Base-by-base conservation (phyloP, 2,797 vertebrate genomes). In the Melanogrammus aeglefinus region DNA sequence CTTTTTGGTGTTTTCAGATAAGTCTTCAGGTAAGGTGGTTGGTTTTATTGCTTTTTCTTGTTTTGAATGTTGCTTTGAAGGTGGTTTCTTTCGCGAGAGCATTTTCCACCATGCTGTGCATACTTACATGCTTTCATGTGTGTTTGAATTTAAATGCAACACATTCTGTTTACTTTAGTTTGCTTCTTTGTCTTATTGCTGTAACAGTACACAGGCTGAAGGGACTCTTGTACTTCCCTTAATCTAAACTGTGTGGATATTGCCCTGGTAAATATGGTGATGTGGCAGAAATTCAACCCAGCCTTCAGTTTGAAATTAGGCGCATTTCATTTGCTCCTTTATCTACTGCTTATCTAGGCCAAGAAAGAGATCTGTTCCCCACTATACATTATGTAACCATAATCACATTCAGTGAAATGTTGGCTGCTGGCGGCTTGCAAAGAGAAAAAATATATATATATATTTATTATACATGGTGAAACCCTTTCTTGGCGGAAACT, bases 401-500 rank as follows among this genome's bases (percentile, higher is more conserved):
- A 92, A 92, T 91, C 90, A 88, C 89, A 81, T 92, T 90, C 86
- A 86, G 81, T 78, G 78, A 78, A 82, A 86, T 84, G 88, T 90
- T 90, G 88, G 82, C 84, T 35, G 83, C 82, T 44, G 87, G 79
- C 86, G 87, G 47, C 47, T 21, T 21, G 47, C 47, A 51, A 21
- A 51, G 47, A 51, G 47, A 21, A 18, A 47, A 51, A 4, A 47
- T n/a, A 47, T 1, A 44, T 88, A 86, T 82, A 78, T 86, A 80
- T 85, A 80, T 88, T 90, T 89, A 80, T 89, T 87, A 84, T 79
- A 86, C 82, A 78, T 47, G 80, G 76, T 86, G 84, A 86, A 83
- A 81, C 70, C 71, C 79, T 87, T 88, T 90, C 87, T 82, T 83
- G 74, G 81, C 83, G 83, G 87, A 85, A 86, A 88, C 79, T 79